These are phyloP conservation scores for Amia ocellicauda DNA, from an alignment of 2,113 vertebrate species.

Conservation along the genomic window DNA sequence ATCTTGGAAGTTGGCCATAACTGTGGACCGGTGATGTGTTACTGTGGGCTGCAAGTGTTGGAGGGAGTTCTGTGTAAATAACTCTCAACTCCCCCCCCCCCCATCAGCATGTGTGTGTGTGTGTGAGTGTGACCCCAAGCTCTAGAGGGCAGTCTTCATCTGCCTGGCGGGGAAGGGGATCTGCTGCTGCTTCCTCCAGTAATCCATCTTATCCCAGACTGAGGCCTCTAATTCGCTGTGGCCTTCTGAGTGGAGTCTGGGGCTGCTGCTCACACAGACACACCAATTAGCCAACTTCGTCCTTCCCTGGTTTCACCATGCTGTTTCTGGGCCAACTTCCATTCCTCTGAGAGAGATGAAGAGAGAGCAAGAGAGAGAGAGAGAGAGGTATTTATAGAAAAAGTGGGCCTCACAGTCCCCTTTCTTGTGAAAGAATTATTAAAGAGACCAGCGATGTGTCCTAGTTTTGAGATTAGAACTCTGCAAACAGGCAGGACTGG, in stretches of 20 bases:
- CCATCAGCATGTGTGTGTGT: not conserved
- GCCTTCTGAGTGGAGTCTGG: slow-evolving; percentile 42
- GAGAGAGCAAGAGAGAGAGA: slow-evolving; percentile 49
- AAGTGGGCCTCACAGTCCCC: slow-evolving; percentile 74
- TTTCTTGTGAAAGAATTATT: slow-evolving; percentile 73
- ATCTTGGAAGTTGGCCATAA: no score
- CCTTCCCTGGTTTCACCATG: slow-evolving; percentile 51
- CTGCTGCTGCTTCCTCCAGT: slow-evolving; percentile 47
- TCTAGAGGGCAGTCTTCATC: slow-evolving; percentile 40
- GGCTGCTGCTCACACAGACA: slow-evolving; percentile 40
- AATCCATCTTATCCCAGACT: slow-evolving; percentile 68
- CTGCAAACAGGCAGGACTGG: slow-evolving; percentile 52
- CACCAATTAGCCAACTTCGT: slow-evolving; percentile 62
- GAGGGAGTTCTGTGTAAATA: no score
- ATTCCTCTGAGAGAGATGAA: slow-evolving; percentile 65
- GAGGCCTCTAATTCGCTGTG: slow-evolving; percentile 54
- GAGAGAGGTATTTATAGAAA: slow-evolving; percentile 68
- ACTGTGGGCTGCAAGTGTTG: no score
- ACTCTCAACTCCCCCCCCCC: no score
- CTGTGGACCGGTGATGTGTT: no score
- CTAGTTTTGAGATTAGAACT: slow-evolving; percentile 72
- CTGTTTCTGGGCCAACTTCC: slow-evolving; percentile 70
- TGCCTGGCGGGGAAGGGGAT: slow-evolving; percentile 34
- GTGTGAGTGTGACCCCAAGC: no score
- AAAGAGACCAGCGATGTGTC: slow-evolving; percentile 67